phyloP scores from a whole-genome alignment of 1,140 invertebrate genomes.

The Brachionus angularis region DNA sequence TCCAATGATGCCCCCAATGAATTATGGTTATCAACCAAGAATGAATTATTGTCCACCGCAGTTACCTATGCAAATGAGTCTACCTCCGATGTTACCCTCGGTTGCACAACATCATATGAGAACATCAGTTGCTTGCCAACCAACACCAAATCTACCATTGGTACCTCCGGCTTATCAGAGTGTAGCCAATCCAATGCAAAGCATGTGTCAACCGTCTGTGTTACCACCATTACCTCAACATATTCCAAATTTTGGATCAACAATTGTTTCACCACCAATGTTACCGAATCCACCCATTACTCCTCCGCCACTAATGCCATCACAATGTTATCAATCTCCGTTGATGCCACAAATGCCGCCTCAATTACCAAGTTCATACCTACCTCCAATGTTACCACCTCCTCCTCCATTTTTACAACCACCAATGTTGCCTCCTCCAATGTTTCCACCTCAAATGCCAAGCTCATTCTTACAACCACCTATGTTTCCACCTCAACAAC shows the following conservation, averaged over 20 bases:
- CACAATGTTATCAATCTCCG: not conserved
- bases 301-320: slow-evolving; percentile 15
- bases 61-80: slow-evolving; percentile 35
- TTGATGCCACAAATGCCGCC: not conserved
- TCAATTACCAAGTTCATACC: not conserved
- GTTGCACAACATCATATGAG: no score
- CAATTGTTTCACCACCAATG: slow-evolving; percentile 24
- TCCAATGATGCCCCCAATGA: not conserved
- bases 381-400: not conserved
- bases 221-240: not conserved
- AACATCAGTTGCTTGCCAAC: no score
- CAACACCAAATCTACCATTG: not conserved
- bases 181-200: slow-evolving; percentile 2
- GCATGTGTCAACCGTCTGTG: not conserved
- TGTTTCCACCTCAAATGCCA: slow-evolving; percentile 1
- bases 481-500: not conserved
- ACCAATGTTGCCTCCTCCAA: not conserved
- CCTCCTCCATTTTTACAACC: not conserved
- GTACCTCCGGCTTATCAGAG: no score
- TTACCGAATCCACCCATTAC: no score
- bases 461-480: not conserved
- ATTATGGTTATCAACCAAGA: no score
- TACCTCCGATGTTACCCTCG: slow-evolving; percentile 25
- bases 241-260: not conserved
- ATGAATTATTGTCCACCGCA: not conserved